Base-by-base conservation (phyloP, 2,797 vertebrate species). In the Sphaeramia orbicularis region DNA sequence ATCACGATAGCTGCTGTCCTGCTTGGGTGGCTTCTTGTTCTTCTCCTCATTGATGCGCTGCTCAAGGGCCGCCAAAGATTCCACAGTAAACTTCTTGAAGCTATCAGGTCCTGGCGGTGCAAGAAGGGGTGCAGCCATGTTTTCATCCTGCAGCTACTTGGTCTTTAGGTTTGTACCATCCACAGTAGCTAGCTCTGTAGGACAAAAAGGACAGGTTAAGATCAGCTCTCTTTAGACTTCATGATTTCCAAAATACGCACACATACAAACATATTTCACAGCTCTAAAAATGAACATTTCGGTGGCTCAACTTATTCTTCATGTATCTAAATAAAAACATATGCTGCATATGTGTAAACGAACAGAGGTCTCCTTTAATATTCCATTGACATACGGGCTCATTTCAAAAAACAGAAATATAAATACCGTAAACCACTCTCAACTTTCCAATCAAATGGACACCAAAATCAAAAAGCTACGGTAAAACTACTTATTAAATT, bases 111-210 rank as follows among this genome's bases (percentile, higher is more conserved):
- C 98, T 89, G 98, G 98, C 89, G 98, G 96, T 99, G 96, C 96
- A 53, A 97, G 84, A 96, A 98, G 94, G 94, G 94, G 96, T 59
- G 95, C 96, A 95, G 98, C 98, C 98, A 99, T 99, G 96, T 99
- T 99, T 96, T 99, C 98, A 99, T 99, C 97, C 97, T 99, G 98
- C 96, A 98, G 95, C 96, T 94, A 94, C 95, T 88, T 89, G 86
- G 89, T 87, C 93, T 92, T 95, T 95, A 93, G 91, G 91, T 94
- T 90, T 91, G 95, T 87, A 93, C 94, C 94, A 91, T 90, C 95
- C 94, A 87, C 89, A 93, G 93, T 90, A 95, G 93, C 91, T 93
- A 95, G 94, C 87, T 96, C 96, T 98, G 81, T 12, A 57, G 52
- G 48, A 65, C 58, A 45, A 45, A 69, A 19, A 49, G 16, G 32